These are phyloP conservation scores for Stichodactyla mertensii DNA, from an alignment of 64 coral and sea anemone genomes.

Conservation along the genomic window DNA sequence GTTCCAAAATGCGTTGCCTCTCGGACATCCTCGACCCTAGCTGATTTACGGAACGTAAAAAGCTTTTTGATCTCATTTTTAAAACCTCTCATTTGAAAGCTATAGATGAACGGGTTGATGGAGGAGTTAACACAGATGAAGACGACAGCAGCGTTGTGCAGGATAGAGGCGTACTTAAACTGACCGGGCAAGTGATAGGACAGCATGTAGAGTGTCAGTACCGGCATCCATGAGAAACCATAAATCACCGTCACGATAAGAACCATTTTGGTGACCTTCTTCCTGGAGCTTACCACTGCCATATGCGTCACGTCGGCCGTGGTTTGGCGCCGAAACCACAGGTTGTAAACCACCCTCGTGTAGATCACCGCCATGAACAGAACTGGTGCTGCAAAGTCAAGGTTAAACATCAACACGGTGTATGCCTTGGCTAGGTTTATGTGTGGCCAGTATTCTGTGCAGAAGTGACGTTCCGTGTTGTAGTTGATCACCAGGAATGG, in stretches of 20 bases:
- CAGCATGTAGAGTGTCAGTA: slow-evolving; percentile 24
- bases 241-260: slow-evolving; percentile 21
- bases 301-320: neutral
- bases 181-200: slow-evolving; percentile 19
- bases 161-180: slow-evolving; percentile 11
- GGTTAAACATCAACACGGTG: slow-evolving; percentile 14
- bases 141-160: neutral
- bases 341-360: neutral
- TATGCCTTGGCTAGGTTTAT: neutral
- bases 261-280: slow-evolving; percentile 25
- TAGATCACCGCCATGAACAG: neutral
- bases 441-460: slow-evolving; percentile 25
- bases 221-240: slow-evolving; percentile 27
- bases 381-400: slow-evolving; percentile 14
- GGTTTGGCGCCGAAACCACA: slow-evolving; percentile 29
- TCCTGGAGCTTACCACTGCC: slow-evolving; percentile 10
- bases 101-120: slow-evolving; percentile 4
- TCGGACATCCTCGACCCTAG: neutral
- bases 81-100: slow-evolving; percentile 20
- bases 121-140: slow-evolving; percentile 9
- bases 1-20: neutral
- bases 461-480: slow-evolving; percentile 14
- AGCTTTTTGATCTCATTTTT: neutral
- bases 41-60: neutral
- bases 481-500: slow-evolving; percentile 24